Evolutionary conservation across 1,140 invertebrate species (phyloP).

Genomic region (Hetaerina americana): DNA sequence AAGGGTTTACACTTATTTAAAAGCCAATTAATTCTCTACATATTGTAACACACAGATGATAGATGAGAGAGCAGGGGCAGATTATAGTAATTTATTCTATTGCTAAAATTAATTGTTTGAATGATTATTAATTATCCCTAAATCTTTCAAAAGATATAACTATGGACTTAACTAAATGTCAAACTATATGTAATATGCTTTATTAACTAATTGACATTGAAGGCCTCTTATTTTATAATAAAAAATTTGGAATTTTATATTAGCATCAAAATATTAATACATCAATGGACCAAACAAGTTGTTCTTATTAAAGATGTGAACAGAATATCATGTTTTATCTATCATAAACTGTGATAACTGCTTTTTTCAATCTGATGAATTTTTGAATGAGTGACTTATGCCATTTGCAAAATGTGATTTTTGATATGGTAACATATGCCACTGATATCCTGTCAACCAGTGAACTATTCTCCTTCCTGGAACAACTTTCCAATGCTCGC

Average conservation of each 20-base stretch:
- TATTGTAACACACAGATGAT: background rate
- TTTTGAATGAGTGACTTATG: background rate
- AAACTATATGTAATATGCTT: background rate
- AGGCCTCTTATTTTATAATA: background rate
- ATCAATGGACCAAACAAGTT: no score
- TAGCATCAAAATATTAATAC: background rate
- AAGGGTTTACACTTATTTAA: background rate
- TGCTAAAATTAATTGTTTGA: background rate
- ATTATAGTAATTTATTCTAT: background rate
- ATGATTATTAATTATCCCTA: background rate
- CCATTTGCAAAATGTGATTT: background rate
- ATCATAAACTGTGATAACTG: no score
- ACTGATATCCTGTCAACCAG: background rate
- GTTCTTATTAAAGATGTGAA: no score
- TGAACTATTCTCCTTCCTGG: background rate
- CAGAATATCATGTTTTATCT: no score
- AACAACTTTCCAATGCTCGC: background rate
- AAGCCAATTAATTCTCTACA: background rate
- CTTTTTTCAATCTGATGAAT: background rate
- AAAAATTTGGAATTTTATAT: background rate
- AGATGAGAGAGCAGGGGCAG: background rate
- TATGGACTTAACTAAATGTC: background rate
- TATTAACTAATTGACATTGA: background rate
- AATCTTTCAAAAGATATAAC: background rate
- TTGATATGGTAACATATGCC: background rate